phyloP scores from a whole-genome alignment of 2,797 vertebrate genomes.

The Acanthurus tractus region DNA sequence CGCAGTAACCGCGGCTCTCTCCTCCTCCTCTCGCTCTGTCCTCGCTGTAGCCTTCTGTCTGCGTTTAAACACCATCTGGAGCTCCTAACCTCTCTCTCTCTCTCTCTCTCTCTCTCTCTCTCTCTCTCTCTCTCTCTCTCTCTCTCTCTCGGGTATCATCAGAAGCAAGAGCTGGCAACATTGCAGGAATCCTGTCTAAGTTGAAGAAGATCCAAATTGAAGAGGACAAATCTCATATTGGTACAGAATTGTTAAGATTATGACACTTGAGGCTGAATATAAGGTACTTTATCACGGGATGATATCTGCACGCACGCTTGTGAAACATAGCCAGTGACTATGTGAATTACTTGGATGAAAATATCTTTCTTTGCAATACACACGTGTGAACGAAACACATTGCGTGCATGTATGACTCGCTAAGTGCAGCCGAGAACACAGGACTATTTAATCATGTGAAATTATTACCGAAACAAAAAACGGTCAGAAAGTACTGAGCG shows the following conservation, averaged over 20 bases:
- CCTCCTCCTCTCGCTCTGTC: constrained; percentile 81
- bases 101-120: too few relatives aligned
- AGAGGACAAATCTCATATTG: neutral
- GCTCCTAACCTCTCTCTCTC: constrained; percentile 75
- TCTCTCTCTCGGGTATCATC: constrained; percentile 59
- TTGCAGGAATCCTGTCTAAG: constrained; percentile 63
- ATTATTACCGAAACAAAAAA: constrained; percentile 13
- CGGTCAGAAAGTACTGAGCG: constrained; percentile 12
- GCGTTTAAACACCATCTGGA: constrained; percentile 91
- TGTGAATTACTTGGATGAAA: neutral
- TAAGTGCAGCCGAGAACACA: neutral
- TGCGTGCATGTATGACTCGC: neutral
- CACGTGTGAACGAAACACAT: neutral
- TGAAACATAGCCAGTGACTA: neutral
- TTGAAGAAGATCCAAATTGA: constrained; percentile 50
- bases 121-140: constrained; percentile 8
- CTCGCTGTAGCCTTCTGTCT: constrained; percentile 87
- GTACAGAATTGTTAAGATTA: neutral
- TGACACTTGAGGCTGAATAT: neutral
- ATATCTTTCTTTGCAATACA: neutral
- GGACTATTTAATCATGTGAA: neutral
- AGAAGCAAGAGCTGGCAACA: constrained; percentile 54
- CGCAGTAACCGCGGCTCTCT: constrained; percentile 80
- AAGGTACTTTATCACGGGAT: neutral
- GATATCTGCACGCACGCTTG: neutral